A percentile compares a stretch with the other conserved stretches of the same genome.
Conservation (phyloP, 1,140 invertebrate species). For the Grapholita molesta region DNA sequence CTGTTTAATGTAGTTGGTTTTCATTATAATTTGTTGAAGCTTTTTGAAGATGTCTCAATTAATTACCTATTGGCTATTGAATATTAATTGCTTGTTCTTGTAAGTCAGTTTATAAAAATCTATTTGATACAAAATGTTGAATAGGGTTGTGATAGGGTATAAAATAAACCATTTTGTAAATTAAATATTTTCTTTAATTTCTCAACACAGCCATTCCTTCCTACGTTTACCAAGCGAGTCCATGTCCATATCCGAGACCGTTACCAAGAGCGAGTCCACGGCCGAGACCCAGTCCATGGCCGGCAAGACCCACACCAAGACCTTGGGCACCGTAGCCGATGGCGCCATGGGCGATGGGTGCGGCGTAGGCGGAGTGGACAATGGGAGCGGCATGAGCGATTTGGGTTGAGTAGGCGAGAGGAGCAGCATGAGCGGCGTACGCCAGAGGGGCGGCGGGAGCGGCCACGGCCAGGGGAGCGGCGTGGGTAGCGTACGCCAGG, state of each 20-base stretch:
- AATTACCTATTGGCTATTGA: no score
- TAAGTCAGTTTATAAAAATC: no score
- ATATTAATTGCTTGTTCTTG: no score
- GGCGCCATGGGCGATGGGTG: not conserved
- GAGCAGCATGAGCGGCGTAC: slow-evolving; percentile 3
- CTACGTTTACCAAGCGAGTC: slow-evolving; percentile 5
- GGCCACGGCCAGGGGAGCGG: slow-evolving; percentile 26
- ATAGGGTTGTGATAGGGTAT: no score
- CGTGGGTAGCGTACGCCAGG: slow-evolving; percentile 34
- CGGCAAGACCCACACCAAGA: slow-evolving; percentile 1
- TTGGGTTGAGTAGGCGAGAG: not conserved
- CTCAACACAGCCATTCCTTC: not conserved
- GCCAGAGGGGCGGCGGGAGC: slow-evolving; percentile 24
- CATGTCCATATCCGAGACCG: not conserved
- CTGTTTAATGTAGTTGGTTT: no score
- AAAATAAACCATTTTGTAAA: not conserved
- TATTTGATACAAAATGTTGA: no score
- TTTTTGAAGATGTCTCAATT: no score
- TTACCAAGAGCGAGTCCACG: not conserved
- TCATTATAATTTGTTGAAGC: no score
- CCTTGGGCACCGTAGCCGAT: not conserved
- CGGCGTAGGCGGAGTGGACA: not conserved
- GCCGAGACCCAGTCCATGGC: not conserved
- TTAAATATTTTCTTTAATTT: not conserved
- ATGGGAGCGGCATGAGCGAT: slow-evolving; percentile 5